phyloP scores from a whole-genome alignment of 2,113 vertebrate genomes.

The Chauna torquata region DNA sequence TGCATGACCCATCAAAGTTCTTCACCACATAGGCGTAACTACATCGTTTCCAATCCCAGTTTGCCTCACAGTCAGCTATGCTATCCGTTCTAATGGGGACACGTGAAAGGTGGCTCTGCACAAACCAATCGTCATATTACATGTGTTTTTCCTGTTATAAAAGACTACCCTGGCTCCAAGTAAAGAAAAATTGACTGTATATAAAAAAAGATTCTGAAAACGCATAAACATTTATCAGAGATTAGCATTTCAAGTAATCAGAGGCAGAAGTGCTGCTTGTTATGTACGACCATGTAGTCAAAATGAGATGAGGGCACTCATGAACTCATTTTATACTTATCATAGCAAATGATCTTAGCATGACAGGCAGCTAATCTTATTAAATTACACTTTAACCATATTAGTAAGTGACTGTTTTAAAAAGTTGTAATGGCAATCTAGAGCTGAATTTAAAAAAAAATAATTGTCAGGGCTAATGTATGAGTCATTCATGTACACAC shows the following conservation, averaged over 20 bases:
- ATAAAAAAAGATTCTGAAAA: not conserved
- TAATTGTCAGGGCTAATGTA: not conserved
- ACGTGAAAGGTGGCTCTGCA: not conserved
- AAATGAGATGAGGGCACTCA: not conserved
- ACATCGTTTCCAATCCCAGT: not conserved
- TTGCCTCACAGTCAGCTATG: not conserved
- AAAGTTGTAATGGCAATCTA: not conserved
- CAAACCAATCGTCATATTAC: not conserved
- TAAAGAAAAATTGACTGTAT: conserved; percentile 1
- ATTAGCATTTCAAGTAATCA: conserved; percentile 25
- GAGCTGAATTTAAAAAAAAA: not conserved
- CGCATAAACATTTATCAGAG: not conserved
- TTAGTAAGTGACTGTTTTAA: not conserved
- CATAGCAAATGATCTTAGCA: not conserved
- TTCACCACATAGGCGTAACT: accelerated
- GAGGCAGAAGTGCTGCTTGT: conserved; percentile 7
- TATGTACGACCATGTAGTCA: not conserved
- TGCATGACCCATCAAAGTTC: accelerated
- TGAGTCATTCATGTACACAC: not conserved
- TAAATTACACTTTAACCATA: not conserved
- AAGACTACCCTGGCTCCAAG: not conserved
- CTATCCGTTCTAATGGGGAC: not conserved
- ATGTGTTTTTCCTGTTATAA: not conserved
- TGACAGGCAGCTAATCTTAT: not conserved
- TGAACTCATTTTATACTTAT: conserved; percentile 8